A percentile compares a stretch with the other conserved stretches of the same genome.
Conservation (phyloP, 2,113 vertebrate genomes). For the Hippocampus zosterae region DNA sequence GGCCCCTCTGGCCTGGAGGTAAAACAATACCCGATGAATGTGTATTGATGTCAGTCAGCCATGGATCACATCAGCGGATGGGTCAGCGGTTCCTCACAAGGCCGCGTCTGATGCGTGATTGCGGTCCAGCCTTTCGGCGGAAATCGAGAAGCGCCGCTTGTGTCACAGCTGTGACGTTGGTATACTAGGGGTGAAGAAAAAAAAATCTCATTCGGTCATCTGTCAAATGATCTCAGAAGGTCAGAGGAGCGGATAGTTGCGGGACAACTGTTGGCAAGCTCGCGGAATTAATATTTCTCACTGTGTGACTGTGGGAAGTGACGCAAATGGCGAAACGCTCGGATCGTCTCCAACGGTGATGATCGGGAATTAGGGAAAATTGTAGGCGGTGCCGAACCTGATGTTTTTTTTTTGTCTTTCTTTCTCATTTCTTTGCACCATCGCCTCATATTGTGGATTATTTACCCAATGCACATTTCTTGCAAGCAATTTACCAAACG, state of each 20-base stretch:
- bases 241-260: conserved; percentile 32
- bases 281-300: conserved; percentile 32
- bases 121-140: conserved; percentile 31
- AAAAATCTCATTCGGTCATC: conserved; percentile 30
- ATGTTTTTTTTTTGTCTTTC: too few relatives aligned
- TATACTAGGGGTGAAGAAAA: too few relatives aligned
- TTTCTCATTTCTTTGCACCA: too few relatives aligned
- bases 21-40: conserved; percentile 58
- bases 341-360: too few relatives aligned
- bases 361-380: too few relatives aligned
- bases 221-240: conserved; percentile 45
- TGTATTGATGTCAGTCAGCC: conserved; percentile 64
- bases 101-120: conserved; percentile 38
- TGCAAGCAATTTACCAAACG: too few relatives aligned
- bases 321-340: too few relatives aligned
- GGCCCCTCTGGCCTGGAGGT: conserved; percentile 45
- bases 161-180: background rate
- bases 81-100: conserved; percentile 57
- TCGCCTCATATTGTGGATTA: too few relatives aligned
- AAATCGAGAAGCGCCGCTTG: conserved; percentile 15
- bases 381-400: too few relatives aligned
- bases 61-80: conserved; percentile 61
- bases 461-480: too few relatives aligned
- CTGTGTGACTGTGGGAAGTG: background rate
- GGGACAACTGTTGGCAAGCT: conserved; percentile 44